Percentiles rank a stretch among this genome's conserved stretches.
These are phyloP conservation scores for Scatophagus argus DNA, from an alignment of 2,113 vertebrate genomes.

Conservation along the genomic window DNA sequence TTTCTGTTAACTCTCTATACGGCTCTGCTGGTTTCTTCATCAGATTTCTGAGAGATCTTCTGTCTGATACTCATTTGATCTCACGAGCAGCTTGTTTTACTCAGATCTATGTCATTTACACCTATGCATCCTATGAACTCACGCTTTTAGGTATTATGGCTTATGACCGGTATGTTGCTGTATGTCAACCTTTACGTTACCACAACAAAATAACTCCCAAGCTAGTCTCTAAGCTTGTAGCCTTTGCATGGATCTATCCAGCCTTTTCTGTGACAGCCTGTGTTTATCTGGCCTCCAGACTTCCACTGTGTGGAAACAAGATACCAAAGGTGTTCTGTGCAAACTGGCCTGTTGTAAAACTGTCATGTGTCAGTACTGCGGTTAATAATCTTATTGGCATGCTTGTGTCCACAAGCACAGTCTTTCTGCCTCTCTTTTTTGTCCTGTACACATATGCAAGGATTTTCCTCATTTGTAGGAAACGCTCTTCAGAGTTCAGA, in stretches of 20 bases:
- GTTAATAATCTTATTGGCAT: constrained; percentile 70
- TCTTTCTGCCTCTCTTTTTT: constrained; percentile 69
- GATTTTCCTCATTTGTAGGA: constrained; percentile 68
- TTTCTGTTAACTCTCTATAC: constrained; percentile 81
- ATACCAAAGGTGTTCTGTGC: constrained; percentile 78
- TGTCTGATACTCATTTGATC: constrained; percentile 72
- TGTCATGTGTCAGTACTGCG: constrained; percentile 66
- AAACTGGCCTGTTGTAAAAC: constrained; percentile 75
- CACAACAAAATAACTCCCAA: constrained; percentile 73
- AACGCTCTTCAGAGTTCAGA: constrained; percentile 48
- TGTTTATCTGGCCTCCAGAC: constrained; percentile 58
- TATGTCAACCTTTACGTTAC: constrained; percentile 82
- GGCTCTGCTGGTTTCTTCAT: constrained; percentile 81
- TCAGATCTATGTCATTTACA: constrained; percentile 81
- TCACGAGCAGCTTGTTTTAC: constrained; percentile 68
- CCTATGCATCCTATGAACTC: constrained; percentile 80
- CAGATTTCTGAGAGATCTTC: constrained; percentile 75
- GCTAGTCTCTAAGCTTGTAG: constrained; percentile 44
- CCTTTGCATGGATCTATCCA: constrained; percentile 59
- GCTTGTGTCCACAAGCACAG: constrained; percentile 37
- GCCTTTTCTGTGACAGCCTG: constrained; percentile 60
- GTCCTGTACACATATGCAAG: constrained; percentile 65
- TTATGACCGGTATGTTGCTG: constrained; percentile 81
- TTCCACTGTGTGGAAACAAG: constrained; percentile 79
- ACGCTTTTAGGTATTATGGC: constrained; percentile 82